Base-by-base conservation (phyloP, 2,888 invertebrate genomes). In the Trachelus stipa region DNA sequence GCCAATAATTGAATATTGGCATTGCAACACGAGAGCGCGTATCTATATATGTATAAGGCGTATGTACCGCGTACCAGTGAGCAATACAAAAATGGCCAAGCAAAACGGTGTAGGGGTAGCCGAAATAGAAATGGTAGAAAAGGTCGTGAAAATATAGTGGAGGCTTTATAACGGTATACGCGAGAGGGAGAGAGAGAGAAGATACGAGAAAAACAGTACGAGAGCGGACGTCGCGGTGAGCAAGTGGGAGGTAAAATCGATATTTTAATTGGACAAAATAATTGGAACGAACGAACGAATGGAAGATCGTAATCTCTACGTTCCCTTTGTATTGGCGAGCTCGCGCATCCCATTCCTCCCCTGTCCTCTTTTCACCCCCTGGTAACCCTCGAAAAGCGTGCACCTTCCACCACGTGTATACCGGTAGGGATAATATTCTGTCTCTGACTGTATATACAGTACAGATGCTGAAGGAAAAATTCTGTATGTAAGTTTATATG, bases 151-250 rank as follows among this genome's bases (percentile, higher is more conserved):
- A 92, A 81, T 93, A 56, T 56, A 56, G 56, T 23, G 56, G 6
- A 23, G 23, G 23, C 56, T 56, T 23, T 23, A 56, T 23, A 40
- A 0, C 91, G 30, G 93, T 12, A 15, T 37, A 37, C 15, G 4
- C 4, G 37, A 15, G 37, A 15, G 76, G 30, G 78, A 23, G 76
- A 77, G 79, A 79, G 75, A 75, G 40, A 75, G 31, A 77, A 73
- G 74, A 69, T 74, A 56, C 86, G 91, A 79, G 91, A 90, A 81
- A 92, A 89, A 79, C 80, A 80, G 82, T 81, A 91, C 88, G 91
- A 93, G 88, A 92, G 93, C 85, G 90, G 89, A 93, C 81, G 93
- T 93, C 79, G 86, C 93, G 91, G 83, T 88, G 88, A 77, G 92
- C 82, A 92, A 93, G 81, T 93, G 85, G 83, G 83, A 86, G 87